These are phyloP conservation scores for Acropternis orthonyx DNA, from an alignment of 2,797 vertebrate species.

Conservation along the genomic window DNA sequence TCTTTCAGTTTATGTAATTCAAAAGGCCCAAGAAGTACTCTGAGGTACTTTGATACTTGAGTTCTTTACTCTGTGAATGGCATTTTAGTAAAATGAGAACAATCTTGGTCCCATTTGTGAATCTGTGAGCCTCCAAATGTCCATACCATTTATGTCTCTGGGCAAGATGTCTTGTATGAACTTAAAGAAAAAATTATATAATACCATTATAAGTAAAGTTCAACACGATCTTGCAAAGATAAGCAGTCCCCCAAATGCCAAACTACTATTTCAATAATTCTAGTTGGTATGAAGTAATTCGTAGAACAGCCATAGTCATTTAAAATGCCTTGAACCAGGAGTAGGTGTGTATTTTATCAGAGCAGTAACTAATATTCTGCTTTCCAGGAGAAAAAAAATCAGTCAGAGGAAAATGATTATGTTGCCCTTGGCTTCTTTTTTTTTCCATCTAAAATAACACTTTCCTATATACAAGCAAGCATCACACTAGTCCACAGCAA, in stretches of 20 bases:
- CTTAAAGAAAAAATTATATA: background rate
- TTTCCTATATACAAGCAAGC: background rate
- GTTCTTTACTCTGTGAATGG: background rate
- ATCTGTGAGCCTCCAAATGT: background rate
- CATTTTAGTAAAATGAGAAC: background rate
- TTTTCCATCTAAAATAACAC: background rate
- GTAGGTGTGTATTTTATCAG: background rate
- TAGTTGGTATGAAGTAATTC: background rate
- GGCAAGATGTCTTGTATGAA: background rate
- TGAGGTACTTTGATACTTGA: background rate
- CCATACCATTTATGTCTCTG: background rate
- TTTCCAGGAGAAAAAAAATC: background rate
- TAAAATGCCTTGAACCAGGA: background rate
- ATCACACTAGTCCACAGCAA: background rate
- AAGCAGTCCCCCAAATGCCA: background rate
- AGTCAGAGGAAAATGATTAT: background rate
- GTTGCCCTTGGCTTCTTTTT: background rate
- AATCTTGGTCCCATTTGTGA: background rate
- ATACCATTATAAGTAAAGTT: background rate
- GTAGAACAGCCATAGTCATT: background rate
- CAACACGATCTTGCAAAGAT: background rate
- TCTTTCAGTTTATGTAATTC: background rate
- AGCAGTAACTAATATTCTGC: background rate
- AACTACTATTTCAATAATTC: background rate
- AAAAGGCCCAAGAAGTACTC: background rate